Evolutionary conservation across 2,113 vertebrate species (phyloP).

Genomic region (Bungarus multicinctus): DNA sequence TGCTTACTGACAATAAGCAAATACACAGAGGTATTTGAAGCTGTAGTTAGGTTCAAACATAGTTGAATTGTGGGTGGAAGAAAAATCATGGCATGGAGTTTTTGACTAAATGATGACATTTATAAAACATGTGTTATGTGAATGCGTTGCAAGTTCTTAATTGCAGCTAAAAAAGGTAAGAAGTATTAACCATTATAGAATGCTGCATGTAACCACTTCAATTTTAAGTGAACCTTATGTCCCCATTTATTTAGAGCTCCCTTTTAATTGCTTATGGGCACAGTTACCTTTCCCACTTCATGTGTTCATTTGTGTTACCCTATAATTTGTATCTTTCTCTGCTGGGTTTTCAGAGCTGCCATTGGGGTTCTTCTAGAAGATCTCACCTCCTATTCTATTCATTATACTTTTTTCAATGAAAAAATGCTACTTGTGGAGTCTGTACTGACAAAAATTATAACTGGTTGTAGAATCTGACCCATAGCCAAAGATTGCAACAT

Average conservation of each 20-base stretch:
- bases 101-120: constrained; percentile 6
- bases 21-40: background rate
- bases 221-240: constrained; percentile 64
- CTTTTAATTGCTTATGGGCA: constrained; percentile 71
- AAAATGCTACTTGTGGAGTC: constrained; percentile 50
- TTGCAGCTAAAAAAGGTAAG: constrained; percentile 75
- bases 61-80: constrained; percentile 12
- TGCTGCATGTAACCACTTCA: constrained; percentile 73
- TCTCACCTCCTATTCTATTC: constrained; percentile 22
- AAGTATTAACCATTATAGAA: constrained; percentile 64
- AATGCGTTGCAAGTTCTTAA: constrained; percentile 63
- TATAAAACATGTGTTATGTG: background rate
- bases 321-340: constrained; percentile 68
- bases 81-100: constrained; percentile 16
- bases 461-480: constrained; percentile 2
- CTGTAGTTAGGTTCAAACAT: constrained; percentile 7
- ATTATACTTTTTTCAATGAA: constrained; percentile 33
- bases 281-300: constrained; percentile 66
- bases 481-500: constrained; percentile 9
- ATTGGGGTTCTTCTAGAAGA: constrained; percentile 52
- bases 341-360: constrained; percentile 60
- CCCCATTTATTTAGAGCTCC: constrained; percentile 72
- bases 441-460: background rate
- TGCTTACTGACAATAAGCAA: background rate
- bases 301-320: constrained; percentile 71